Evolutionary conservation across 2,113 vertebrate species (phyloP).

Genomic region (Saiga tatarica): DNA sequence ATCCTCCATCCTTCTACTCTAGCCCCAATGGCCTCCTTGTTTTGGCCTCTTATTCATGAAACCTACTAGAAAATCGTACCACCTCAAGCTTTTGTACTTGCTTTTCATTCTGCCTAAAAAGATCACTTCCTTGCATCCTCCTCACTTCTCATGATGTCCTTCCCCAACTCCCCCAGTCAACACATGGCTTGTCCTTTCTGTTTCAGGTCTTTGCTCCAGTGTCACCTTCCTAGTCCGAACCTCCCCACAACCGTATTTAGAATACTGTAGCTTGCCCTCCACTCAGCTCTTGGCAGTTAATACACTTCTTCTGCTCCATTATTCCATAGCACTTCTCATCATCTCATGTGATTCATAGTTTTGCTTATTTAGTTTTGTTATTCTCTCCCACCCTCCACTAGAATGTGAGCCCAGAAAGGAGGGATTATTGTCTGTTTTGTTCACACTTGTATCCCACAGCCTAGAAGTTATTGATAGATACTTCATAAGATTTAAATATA

Average conservation of each 20-base stretch:
- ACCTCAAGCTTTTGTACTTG: background rate
- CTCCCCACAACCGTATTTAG: background rate
- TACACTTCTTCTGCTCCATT: background rate
- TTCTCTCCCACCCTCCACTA: background rate
- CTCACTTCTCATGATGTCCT: background rate
- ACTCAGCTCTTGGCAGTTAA: background rate
- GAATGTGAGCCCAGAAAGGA: background rate
- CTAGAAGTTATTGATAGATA: background rate
- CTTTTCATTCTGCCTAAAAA: background rate
- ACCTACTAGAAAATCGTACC: background rate
- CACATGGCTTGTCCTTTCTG: background rate
- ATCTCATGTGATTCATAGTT: background rate
- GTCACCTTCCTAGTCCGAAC: background rate
- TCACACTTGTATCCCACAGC: background rate
- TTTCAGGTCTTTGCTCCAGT: background rate
- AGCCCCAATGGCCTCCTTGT: background rate
- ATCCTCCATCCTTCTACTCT: background rate
- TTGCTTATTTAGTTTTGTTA: slow-evolving; percentile 3
- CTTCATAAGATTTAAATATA: background rate
- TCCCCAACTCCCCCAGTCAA: background rate
- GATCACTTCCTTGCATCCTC: background rate
- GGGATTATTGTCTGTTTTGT: background rate
- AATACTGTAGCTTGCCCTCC: background rate
- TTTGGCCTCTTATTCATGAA: background rate
- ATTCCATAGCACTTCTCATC: background rate